Base-by-base conservation (phyloP, 2,888 invertebrate species). In the Oscheius myriophilus region DNA sequence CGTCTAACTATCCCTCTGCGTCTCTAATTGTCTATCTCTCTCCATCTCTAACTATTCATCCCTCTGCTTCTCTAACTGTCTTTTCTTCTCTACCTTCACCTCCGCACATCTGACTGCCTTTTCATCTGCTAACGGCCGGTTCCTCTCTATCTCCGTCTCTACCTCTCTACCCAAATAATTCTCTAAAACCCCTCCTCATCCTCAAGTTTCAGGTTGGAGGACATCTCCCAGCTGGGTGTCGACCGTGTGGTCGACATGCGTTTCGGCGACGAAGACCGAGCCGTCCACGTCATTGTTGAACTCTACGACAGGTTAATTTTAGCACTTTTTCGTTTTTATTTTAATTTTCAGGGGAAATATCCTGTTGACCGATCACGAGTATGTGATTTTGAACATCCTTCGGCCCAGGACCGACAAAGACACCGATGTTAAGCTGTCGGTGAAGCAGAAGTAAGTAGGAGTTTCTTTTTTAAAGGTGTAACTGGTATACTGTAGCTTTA, bases 231-330 rank as follows among this genome's bases (percentile, higher is more conserved):
- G 88, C 87, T 98, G 0, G 97, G 97, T 1, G 91, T 92, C 6
- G 98, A 99, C 88, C 91, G 98, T 87, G 92, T 98, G 57, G 91
- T 99, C 16, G 93, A 96, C 88, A 88, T 99, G 58, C 94, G 96
- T 88, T 99, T 99, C 89, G 98, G 98, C 14, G 91, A 91, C 3
- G 88, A 92, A 0, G 95, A 95, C 86, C 94, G 93, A 0, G 93
- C 95, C 0, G 95, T 95, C 88, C 97, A 98, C 87, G 90, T 99
- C 0, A 93, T 98, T 80, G 87, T 98, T 64, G 98, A 98, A 87
- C 87, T 98, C 25, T 98, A 96, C 85, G 97, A 97, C 88, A 61
- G 76, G 73, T 73, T 26, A 33, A 39, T 45, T 33, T 33, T 9
- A 33, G 39, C 23, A 49, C 14, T 58, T 62, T 51, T 49, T 33